Base-by-base conservation (phyloP, 2,797 vertebrate species). In the Gastrophryne carolinensis region DNA sequence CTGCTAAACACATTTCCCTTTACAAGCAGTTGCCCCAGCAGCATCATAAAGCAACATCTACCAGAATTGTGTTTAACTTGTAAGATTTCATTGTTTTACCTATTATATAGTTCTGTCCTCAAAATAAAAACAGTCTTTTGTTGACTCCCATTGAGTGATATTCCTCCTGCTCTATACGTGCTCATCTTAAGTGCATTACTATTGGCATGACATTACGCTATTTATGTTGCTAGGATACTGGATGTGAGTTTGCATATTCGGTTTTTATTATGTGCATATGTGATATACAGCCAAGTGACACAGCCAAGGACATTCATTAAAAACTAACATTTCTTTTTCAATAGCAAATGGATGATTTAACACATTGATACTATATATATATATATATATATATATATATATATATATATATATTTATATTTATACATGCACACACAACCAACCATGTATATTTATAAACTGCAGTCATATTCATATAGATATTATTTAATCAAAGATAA, bases 201-300 rank as follows among this genome's bases (percentile, higher is more conserved):
- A 57, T 24, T 34, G 21, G 30, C 27, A 37, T 49, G 50, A 24
- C 52, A 71, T 78, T 71, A 65, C 26, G 61, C 67, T 65, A 47
- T 58, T 71, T 71, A 57, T 15, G 67, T 78, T 72, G 67, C 67
- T 71, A 78, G 75, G 75, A 34, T 71, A 78, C 75, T 49, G 54
- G 60, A 72, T 65, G 67, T 63, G 60, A 62, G 37, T 72, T 57
- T 72, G 68, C 75, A 78, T 78, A 78, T 72, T 66, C 54, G n/a
- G 60, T 39, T 63, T 64, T 54, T 71, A 34, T 63, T 70, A 70
- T 49, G 35, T 64, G 74, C 49, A 77, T 64, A 37, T 71, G 57
- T 57, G 35, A 63, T 54, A 35, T 34, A 60, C 44, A 61, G 32
- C 30, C 49, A 69, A 39, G 23, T 62, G 64, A 41, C 44, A 69